Percentiles rank a stretch among this genome's conserved stretches.
These are phyloP conservation scores for Drosophila bocki DNA, from an alignment of 1,140 invertebrate species.

Conservation along the genomic window DNA sequence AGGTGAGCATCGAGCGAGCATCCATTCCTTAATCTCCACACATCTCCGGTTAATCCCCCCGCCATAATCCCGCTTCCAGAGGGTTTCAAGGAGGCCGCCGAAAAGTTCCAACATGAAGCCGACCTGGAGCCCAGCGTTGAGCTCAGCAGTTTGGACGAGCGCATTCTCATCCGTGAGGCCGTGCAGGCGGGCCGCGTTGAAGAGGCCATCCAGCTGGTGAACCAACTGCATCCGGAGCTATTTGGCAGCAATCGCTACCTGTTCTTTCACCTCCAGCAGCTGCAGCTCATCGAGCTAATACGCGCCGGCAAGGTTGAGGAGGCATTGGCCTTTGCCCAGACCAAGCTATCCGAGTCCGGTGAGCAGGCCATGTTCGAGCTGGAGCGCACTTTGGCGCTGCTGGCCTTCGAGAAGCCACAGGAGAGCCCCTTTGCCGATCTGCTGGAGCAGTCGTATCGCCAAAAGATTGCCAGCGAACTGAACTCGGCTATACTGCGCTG, in stretches of 20 bases:
- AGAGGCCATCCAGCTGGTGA: constrained; percentile 96
- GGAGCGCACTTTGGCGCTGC: constrained; percentile 95
- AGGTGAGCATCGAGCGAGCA: constrained; percentile 47
- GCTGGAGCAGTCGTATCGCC: constrained; percentile 95
- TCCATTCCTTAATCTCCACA: no score
- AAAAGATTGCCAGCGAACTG: constrained; percentile 99
- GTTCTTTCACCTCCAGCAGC: constrained; percentile 98
- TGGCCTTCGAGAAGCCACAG: constrained; percentile 98
- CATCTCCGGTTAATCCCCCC: no score
- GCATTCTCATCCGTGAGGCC: constrained; percentile 97
- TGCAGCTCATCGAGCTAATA: constrained; percentile 97
- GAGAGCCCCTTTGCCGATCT: constrained; percentile 98
- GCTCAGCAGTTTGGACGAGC: constrained; percentile 94
- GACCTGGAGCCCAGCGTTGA: constrained; percentile 95
- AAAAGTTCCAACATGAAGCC: constrained; percentile 98
- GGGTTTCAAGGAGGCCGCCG: constrained; percentile 98
- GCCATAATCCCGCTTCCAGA: constrained; percentile 87
- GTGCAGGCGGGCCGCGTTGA: constrained; percentile 97
- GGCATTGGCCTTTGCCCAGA: constrained; percentile 97
- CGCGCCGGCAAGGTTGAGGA: constrained; percentile 95
- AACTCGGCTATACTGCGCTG: constrained; percentile 98
- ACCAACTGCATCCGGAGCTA: constrained; percentile 97
- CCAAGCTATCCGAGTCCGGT: constrained; percentile 95
- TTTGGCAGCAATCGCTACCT: constrained; percentile 97
- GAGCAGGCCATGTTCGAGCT: constrained; percentile 91